phyloP scores from a whole-genome alignment of 2,888 invertebrate genomes.

The Imbricaverruca yamaguchii region DNA sequence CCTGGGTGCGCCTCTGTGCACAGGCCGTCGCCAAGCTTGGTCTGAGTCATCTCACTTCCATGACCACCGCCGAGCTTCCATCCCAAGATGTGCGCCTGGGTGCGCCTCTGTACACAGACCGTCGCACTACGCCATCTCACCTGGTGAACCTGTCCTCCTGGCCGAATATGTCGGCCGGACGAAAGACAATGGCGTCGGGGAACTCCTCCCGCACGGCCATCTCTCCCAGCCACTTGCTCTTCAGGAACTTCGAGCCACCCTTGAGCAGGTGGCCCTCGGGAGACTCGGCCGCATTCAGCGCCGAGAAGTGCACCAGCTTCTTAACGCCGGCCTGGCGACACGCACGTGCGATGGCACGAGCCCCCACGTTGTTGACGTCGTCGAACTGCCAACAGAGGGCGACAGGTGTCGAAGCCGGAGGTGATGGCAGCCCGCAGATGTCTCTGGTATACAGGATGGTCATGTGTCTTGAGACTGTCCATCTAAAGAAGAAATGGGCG shows the following conservation, averaged over 20 bases:
- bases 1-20: too few relatives aligned
- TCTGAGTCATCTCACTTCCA: too few relatives aligned
- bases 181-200: constrained; percentile 86
- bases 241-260: constrained; percentile 68
- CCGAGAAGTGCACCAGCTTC: constrained; percentile 26
- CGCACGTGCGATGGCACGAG: constrained; percentile 2
- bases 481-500: too few relatives aligned
- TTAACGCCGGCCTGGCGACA: constrained; percentile 20
- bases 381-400: not conserved
- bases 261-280: constrained; percentile 52
- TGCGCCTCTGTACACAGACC: not conserved
- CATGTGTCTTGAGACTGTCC: too few relatives aligned
- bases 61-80: too few relatives aligned
- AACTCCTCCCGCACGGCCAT: constrained; percentile 85
- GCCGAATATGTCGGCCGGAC: constrained; percentile 89
- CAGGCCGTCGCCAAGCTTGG: too few relatives aligned
- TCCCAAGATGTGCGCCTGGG: too few relatives aligned
- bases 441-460: too few relatives aligned
- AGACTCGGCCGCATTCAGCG: constrained; percentile 24
- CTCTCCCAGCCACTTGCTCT: constrained; percentile 78
- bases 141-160: constrained; percentile 71
- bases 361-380: constrained; percentile 4
- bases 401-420: not conserved
- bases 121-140: not conserved
- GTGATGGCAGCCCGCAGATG: too few relatives aligned